phyloP scores from a whole-genome alignment of 2,113 vertebrate species.

The Seriola quinqueradiata region DNA sequence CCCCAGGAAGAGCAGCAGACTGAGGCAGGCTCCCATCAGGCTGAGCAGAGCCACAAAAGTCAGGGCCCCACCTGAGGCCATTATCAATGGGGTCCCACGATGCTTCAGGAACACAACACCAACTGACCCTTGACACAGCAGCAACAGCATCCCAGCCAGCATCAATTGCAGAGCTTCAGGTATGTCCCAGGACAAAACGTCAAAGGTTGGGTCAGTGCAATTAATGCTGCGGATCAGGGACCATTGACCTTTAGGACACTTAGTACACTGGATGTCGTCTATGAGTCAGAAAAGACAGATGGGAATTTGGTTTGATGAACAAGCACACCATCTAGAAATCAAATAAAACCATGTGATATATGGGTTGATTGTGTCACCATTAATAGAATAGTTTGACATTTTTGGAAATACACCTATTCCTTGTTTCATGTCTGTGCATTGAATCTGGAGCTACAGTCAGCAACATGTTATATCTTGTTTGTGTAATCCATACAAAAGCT shows the following conservation, averaged over 20 bases:
- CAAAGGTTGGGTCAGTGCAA: constrained; percentile 81
- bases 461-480: neutral
- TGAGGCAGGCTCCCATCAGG: constrained; percentile 81
- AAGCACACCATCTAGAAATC: neutral
- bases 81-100: constrained; percentile 79
- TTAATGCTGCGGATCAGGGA: constrained; percentile 73
- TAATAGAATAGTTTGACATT: neutral
- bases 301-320: neutral
- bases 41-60: constrained; percentile 78
- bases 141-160: constrained; percentile 31
- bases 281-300: constrained; percentile 12
- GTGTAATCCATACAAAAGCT: neutral
- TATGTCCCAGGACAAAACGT: constrained; percentile 82
- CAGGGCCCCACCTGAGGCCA: constrained; percentile 79
- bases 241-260: constrained; percentile 86
- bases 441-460: neutral
- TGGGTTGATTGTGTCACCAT: neutral
- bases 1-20: constrained; percentile 85
- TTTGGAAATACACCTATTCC: neutral
- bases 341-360: neutral
- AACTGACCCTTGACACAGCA: constrained; percentile 59
- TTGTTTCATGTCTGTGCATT: neutral
- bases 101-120: constrained; percentile 79
- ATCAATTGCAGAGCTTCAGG: constrained; percentile 70
- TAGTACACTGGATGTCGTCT: constrained; percentile 85